phyloP scores from a whole-genome alignment of 2,113 vertebrate species.

The Salvelinus fontinalis region DNA sequence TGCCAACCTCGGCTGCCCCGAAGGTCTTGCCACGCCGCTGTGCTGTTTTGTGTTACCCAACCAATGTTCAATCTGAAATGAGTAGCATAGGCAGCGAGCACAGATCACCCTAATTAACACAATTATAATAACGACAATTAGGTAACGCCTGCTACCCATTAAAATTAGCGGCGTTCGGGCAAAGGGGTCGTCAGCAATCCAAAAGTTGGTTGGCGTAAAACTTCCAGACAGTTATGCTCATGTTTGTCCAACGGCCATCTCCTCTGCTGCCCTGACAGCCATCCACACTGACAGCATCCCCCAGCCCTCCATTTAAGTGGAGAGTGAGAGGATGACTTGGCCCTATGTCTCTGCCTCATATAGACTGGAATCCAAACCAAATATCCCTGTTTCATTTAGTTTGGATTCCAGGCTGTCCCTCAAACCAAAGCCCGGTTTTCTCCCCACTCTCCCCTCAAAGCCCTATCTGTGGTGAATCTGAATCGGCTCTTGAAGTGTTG shows the following conservation, averaged over 20 bases:
- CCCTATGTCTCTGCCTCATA: too few relatives aligned
- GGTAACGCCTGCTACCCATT: constrained; percentile 11
- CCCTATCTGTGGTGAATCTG: constrained; percentile 22
- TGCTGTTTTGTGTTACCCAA: constrained; percentile 24
- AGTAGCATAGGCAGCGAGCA: constrained; percentile 11
- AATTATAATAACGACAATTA: constrained; percentile 27
- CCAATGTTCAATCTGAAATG: constrained; percentile 22
- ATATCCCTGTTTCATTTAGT: background rate
- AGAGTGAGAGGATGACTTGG: constrained; percentile 16
- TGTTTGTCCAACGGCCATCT: background rate
- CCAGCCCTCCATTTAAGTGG: background rate
- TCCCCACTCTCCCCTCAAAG: constrained; percentile 21
- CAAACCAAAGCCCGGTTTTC: too few relatives aligned
- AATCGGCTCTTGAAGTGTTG: constrained; percentile 26
- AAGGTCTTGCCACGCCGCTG: constrained; percentile 12
- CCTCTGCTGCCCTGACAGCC: background rate
- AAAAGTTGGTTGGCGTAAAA: constrained; percentile 38
- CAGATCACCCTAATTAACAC: constrained; percentile 30
- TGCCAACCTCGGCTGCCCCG: constrained; percentile 3
- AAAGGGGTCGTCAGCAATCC: constrained; percentile 10
- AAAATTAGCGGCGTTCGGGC: constrained; percentile 13
- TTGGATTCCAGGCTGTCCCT: too few relatives aligned
- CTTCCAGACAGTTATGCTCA: constrained; percentile 24
- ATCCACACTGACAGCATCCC: background rate
- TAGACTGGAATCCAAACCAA: too few relatives aligned